These are phyloP conservation scores for Desmodus rotundus DNA, from an alignment of 2,113 vertebrate species.

Conservation along the genomic window DNA sequence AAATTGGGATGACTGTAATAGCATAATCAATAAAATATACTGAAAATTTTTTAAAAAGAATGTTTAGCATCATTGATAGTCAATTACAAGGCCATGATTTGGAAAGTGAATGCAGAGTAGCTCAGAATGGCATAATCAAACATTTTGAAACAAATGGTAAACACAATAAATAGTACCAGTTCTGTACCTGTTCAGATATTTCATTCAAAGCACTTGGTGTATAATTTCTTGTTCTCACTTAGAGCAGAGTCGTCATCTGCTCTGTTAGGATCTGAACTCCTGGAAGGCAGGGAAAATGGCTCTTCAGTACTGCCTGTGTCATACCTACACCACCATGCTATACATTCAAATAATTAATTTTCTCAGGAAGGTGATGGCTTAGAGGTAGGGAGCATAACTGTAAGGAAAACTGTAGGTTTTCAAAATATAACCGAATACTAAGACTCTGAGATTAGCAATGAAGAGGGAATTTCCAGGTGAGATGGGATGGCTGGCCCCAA, in stretches of 20 bases:
- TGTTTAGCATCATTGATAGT: neutral
- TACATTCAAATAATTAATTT: neutral
- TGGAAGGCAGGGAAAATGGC: neutral
- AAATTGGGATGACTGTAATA: no score
- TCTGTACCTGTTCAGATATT: neutral
- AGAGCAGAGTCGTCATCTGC: neutral
- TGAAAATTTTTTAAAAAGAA: no score
- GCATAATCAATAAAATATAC: no score
- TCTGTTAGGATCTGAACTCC: neutral
- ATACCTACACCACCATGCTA: neutral
- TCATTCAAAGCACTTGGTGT: neutral
- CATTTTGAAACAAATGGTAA: neutral
- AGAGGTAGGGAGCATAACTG: neutral
- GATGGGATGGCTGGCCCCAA: neutral
- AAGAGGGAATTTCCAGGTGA: neutral
- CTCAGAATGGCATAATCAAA: neutral
- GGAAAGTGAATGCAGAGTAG: neutral
- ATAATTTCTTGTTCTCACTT: neutral
- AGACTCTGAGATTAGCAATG: neutral
- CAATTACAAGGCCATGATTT: neutral
- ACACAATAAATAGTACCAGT: neutral
- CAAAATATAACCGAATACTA: neutral
- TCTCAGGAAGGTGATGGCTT: neutral
- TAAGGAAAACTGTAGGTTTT: neutral
- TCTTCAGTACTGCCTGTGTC: neutral